Evolutionary conservation across 2,888 invertebrate species (phyloP), one percentile per base, ranked within the genome.

Genomic region (Cosmia trapezina): DNA sequence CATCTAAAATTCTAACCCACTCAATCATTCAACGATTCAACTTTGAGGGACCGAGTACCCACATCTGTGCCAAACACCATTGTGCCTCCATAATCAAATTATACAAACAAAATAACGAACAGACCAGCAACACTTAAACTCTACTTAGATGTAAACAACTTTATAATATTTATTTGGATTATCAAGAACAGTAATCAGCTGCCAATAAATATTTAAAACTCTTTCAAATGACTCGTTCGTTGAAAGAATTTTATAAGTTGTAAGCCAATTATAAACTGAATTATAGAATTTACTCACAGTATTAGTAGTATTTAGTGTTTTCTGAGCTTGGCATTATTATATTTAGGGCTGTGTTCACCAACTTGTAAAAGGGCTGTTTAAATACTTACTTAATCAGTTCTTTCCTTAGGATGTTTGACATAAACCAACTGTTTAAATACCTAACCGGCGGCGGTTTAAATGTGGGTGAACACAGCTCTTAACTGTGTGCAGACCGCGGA

Each of bases 131-230:
- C 89, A 89, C 85, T 90, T 88, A 88, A 88, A 86, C 86, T 88
- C 6, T 82, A 86, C 86, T 87, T 83, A 84, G 92, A 89, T 86
- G 89, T 93, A 93, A 93, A 93, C 92, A 93, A 87, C 90, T 91
- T 84, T 81, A 86, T 80, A 87, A 88, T 93, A 93, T 93, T 93
- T 93, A 92, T 93, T 93, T 93, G 83, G 85, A 90, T 89, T 92
- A 92, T 91, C 87, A 90, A 87, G 83, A 84, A 89, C 88, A 84
- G 89, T 93, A 94, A 93, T 92, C 93, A 93, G 89, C 87, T 92
- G 93, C 92, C 93, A 91, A 87, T 88, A 83, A 78, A 89, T 88
- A 91, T 92, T 91, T 89, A 81, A 83, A 88, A 88, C 90, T 91
- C 90, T 91, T 88, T 81, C 70, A 77, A 69, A 75, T 47, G 59